A percentile compares a stretch with the other conserved stretches of the same genome.
These are phyloP conservation scores for Tetramorium bicarinatum DNA, from an alignment of 2,888 invertebrate genomes.

Conservation along the genomic window DNA sequence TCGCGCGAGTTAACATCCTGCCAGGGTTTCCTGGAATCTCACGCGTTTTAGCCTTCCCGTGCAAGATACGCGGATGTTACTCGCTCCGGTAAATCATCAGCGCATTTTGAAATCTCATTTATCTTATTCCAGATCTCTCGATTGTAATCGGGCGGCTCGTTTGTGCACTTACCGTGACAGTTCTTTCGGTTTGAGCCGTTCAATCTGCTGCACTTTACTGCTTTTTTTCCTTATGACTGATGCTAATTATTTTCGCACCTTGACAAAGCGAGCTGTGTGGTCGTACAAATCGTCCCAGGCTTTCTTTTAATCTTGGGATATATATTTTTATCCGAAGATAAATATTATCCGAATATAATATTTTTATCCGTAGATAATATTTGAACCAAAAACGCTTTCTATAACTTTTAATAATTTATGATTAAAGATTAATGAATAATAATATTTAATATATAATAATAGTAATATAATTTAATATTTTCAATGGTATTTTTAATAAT, in stretches of 20 bases:
- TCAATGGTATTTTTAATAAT: neutral
- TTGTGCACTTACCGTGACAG: conserved; percentile 22
- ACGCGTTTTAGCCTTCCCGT: conserved; percentile 29
- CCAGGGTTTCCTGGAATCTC: conserved; percentile 61
- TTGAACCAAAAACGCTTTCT: neutral
- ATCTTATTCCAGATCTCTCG: neutral
- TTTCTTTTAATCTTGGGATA: neutral
- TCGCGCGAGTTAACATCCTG: conserved; percentile 66
- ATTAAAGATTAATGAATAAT: neutral
- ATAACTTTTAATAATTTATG: neutral
- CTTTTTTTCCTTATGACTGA: neutral
- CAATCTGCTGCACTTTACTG: no score
- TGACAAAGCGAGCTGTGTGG: neutral
- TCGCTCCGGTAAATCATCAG: conserved; percentile 33
- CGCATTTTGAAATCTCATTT: conserved; percentile 24
- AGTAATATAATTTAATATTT: neutral
- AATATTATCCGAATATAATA: neutral
- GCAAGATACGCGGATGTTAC: conserved; percentile 17
- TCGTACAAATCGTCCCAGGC: neutral
- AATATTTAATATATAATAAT: no score
- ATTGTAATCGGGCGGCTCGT: conserved; percentile 11
- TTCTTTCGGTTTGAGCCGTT: conserved; percentile 2
- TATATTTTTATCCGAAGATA: neutral
- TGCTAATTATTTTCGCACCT: conserved; percentile 6
- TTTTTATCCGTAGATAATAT: neutral